Base-by-base conservation (phyloP, 2,888 invertebrate genomes). In the Dendrolimus pini region DNA sequence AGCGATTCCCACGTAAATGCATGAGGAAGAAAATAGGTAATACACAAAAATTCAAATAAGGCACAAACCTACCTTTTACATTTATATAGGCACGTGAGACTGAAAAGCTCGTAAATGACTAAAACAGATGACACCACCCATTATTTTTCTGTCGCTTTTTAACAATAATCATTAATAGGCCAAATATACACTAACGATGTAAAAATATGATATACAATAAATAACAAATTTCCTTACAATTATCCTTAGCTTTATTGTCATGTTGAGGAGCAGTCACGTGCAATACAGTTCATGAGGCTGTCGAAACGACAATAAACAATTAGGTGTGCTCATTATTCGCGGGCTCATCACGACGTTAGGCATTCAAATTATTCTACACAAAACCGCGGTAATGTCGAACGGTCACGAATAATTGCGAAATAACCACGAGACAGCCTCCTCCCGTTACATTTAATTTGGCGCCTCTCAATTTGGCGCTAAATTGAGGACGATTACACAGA, bases 261-360 rank as follows among this genome's bases (percentile, higher is more conserved):
- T 47, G 12, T 10, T 2, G 47, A 47, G 10, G 3, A 10, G 77
- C 69, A 74, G 82, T 88, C 86, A 87, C 86, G 88, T 85, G 79
- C 75, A 77, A 62, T 75, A 69, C 77, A 79, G 75, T 82, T 76
- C 80, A 83, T 83, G 80, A 81, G 78, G 79, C 75, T 70, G 72
- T 78, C 82, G 75, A 82, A 84, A 89, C 87, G 82, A 89, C 81
- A 89, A 87, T 88, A 85, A 88, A 89, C 88, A 87, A 85, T 87
- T 88, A 82, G 69, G 80, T 72, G 76, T 78, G 72, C 80, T 88
- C 89, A 86, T 89, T 88, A 88, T 80, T 77, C 72, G 71, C 70
- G 73, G 74, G 82, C 83, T 85, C 87, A 89, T 89, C 83, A 85
- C 82, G 77, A 78, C 76, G 76, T 77, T 77, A 77, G 73, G 71